Evolutionary conservation across 2,797 vertebrate genomes (phyloP), one percentile per base, ranked within the genome.

Genomic region (Ctenopoma multispine): DNA sequence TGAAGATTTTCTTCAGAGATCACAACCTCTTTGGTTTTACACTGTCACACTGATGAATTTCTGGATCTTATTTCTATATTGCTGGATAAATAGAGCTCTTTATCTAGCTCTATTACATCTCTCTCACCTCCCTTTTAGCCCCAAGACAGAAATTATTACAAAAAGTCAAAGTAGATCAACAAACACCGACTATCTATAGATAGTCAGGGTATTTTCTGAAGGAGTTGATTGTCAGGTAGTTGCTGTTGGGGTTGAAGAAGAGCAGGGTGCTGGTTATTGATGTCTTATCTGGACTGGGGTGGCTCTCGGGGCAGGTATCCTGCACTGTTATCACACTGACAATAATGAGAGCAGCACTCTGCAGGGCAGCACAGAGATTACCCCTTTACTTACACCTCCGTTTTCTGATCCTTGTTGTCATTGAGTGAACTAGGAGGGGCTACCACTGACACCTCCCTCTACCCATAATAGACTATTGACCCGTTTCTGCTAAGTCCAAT

Each of bases 141-240:
- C 47, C 3, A 43, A 68, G 56, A 86, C 23, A 40, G 43, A 55
- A 59, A 62, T 40, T 81, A 87, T 72, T 80, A 61, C 62, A 75
- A 56, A 38, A 43, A 73, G 63, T 70, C 67, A 63, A 69, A 77
- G 83, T 59, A 80, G 68, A 82, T 81, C 57, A 72, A 64, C 74
- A 77, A 74, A 77, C 72, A 75, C 24, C 59, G 41, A 61, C 55
- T 29, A 50, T 69, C 49, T 59, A 29, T 73, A 54, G 74, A 82
- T 43, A 63, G 79, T 58, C 82, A 84, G 66, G 63, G 72, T 89
- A 90, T 93, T 89, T 91, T 80, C 87, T 84, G 72, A 54, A 73
- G 69, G 62, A 75, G 79, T 54, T 83, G 86, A 85, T 75, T 81
- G 87, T 60, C 89, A 78, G 82, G 69, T 84, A 40, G 81, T 69